Percentiles rank a stretch among this genome's conserved stretches.
These are phyloP conservation scores for Oryzias celebensis DNA, from an alignment of 2,113 vertebrate genomes.

Conservation along the genomic window DNA sequence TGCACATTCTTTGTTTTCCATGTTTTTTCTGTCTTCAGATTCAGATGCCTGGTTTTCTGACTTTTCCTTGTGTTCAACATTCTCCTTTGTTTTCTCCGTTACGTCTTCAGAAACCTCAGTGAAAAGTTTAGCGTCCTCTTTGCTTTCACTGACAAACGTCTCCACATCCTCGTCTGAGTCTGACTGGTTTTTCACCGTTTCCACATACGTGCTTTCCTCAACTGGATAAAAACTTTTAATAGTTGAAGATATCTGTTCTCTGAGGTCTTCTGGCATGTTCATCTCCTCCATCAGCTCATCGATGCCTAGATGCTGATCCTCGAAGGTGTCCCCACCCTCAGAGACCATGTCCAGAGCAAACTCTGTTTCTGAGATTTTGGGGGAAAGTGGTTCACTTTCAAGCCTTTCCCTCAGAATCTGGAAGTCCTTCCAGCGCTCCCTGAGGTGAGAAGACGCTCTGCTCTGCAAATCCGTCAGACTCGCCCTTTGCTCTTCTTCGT, in stretches of 20 bases:
- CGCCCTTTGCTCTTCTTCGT: slow-evolving; percentile 80
- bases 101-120: slow-evolving; percentile 15
- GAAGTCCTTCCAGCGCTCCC: slow-evolving; percentile 70
- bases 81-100: slow-evolving; percentile 1
- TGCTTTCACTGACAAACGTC: slow-evolving; percentile 15
- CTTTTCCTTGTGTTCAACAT: slow-evolving; percentile 3
- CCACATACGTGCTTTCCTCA: slow-evolving; percentile 45
- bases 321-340: slow-evolving; percentile 48
- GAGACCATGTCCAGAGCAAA: slow-evolving; percentile 59
- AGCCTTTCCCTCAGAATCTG: slow-evolving; percentile 56
- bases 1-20: not conserved
- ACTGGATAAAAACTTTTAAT: slow-evolving; percentile 46
- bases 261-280: slow-evolving; percentile 67
- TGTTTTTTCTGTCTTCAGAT: slow-evolving; percentile 1
- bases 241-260: slow-evolving; percentile 60
- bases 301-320: slow-evolving; percentile 48
- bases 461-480: slow-evolving; percentile 79
- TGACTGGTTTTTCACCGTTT: slow-evolving; percentile 36
- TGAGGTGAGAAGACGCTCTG: slow-evolving; percentile 69
- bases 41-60: not conserved
- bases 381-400: slow-evolving; percentile 59
- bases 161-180: slow-evolving; percentile 59
- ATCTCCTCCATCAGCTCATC: slow-evolving; percentile 73
- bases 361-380: slow-evolving; percentile 62
- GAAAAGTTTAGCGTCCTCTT: slow-evolving; percentile 13